These are phyloP conservation scores for Lineus longissimus DNA, from an alignment of 1,140 invertebrate genomes.

Conservation along the genomic window DNA sequence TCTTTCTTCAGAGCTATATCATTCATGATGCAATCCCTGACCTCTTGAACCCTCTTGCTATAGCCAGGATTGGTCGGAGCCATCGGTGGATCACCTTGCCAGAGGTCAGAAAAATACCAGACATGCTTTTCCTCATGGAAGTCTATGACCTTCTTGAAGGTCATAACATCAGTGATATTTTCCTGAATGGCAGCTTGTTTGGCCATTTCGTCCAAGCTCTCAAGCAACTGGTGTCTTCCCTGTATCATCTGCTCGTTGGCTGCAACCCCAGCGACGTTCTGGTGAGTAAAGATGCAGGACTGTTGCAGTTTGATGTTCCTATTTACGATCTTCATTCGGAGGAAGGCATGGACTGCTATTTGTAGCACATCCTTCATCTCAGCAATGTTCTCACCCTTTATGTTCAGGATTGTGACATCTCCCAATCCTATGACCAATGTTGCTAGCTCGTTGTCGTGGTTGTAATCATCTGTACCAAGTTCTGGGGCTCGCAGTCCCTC, in stretches of 20 bases:
- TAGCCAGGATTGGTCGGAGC: background rate
- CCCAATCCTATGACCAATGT: constrained; percentile 10
- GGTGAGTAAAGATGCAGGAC: constrained; percentile 7
- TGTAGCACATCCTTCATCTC: constrained; percentile 15
- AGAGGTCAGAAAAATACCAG: constrained; percentile 1
- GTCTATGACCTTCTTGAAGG: constrained; percentile 1
- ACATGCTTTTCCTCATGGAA: background rate
- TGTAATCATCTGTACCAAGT: background rate
- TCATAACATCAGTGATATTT: background rate
- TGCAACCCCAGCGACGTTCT: background rate
- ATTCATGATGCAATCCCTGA: background rate
- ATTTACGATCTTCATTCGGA: background rate
- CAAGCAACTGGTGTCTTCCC: background rate
- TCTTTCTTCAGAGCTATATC: no score
- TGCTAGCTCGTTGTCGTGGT: constrained; percentile 10
- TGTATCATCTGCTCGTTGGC: background rate
- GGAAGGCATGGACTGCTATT: constrained; percentile 9
- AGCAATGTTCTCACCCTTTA: constrained; percentile 4
- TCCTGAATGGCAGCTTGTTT: background rate
- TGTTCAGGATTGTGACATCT: constrained; percentile 12
- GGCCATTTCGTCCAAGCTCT: background rate
- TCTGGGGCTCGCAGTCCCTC: constrained; percentile 8
- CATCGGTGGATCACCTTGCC: background rate
- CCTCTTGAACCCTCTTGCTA: background rate
- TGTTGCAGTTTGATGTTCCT: background rate